Percentiles rank a stretch among this genome's conserved stretches.
Evolutionary conservation across 2,797 vertebrate species (phyloP).

Genomic region (Lutjanus campechanus): DNA sequence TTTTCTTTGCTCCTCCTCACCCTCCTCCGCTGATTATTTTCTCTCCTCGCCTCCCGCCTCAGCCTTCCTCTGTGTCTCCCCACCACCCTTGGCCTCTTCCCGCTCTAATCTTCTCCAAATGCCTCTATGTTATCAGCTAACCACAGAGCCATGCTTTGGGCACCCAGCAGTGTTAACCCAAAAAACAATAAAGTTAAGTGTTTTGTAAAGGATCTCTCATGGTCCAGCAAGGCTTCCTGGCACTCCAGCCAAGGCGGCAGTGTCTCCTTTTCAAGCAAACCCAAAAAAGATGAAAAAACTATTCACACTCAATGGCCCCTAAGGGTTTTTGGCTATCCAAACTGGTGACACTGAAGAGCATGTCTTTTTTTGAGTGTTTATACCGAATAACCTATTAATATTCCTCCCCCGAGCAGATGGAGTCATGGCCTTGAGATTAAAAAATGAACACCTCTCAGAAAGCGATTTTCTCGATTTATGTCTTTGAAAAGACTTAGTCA

Average conservation of each 20-base stretch:
- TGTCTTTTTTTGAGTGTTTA: not conserved
- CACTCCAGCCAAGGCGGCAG: not conserved
- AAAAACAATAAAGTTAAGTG: constrained; percentile 69
- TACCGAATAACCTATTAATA: constrained; percentile 12
- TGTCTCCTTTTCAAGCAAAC: constrained; percentile 25
- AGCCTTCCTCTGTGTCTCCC: constrained; percentile 39
- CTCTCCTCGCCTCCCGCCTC: constrained; percentile 29
- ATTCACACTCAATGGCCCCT: not conserved
- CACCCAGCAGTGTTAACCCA: constrained; percentile 66
- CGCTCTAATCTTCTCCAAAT: constrained; percentile 70
- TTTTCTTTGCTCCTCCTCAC: constrained; percentile 21
- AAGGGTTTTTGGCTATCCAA: constrained; percentile 3
- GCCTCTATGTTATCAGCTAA: constrained; percentile 74
- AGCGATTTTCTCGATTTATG: not conserved
- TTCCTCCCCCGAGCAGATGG: not conserved
- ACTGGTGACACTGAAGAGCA: not conserved
- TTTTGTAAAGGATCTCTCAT: constrained; percentile 65
- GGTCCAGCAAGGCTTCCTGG: constrained; percentile 33
- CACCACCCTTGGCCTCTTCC: constrained; percentile 60
- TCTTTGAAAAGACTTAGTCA: too few species aligned
- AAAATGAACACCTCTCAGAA: not conserved
- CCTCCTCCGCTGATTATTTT: constrained; percentile 52
- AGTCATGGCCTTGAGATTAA: not conserved
- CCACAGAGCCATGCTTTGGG: constrained; percentile 68
- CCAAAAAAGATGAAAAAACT: not conserved